Evolutionary conservation across 2,113 vertebrate genomes (phyloP), one percentile per base, ranked within the genome.

Genomic region (Muscicapa adusta): DNA sequence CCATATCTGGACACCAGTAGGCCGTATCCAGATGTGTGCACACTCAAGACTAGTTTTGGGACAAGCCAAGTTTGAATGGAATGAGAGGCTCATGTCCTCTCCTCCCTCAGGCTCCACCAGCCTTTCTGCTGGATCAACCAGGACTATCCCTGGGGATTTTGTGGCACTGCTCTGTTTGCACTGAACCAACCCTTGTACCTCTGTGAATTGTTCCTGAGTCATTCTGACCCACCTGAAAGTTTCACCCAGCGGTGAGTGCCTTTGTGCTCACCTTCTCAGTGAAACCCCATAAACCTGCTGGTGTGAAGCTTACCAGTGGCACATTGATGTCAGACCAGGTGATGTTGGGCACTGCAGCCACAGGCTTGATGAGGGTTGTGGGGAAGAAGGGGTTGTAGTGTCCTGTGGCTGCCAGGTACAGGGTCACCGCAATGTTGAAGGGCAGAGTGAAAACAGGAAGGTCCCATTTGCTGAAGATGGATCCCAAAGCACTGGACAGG

Each of bases 391-490:
- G 75, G 33, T 99, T 99, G 98, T 98, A 99, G 97, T 99, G 98
- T 43, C 99, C 98, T 0, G 98, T 99, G 92, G 99, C 99, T 15
- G 98, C 99, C 96, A 99, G 97, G 95, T 98, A 99, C 66, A 99
- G 92, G 76, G 99, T 99, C 93, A 99, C 98, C 0, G 97, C 96
- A 38, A 99, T 98, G 96, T 99, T 99, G 98, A 99, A 99, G 73
- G 99, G 99, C 93, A 99, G 92, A 0, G 99, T 99, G 96, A 99
- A 98, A 81, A 99, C 99, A 0, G 99, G 99, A 78, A 99, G 98
- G 90, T 99, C 99, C 99, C 98, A 99, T 86, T 98, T 99, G 87
- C 98, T 99, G 97, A 99, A 98, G 85, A 99, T 96, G 8, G 98
- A 98, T 26, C 98, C 98, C 94, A 99, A 83, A 53, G 99, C 99